Evolutionary conservation across 1,140 invertebrate genomes (phyloP), one percentile per base, ranked within the genome.

Genomic region (Octopus bimaculoides): DNA sequence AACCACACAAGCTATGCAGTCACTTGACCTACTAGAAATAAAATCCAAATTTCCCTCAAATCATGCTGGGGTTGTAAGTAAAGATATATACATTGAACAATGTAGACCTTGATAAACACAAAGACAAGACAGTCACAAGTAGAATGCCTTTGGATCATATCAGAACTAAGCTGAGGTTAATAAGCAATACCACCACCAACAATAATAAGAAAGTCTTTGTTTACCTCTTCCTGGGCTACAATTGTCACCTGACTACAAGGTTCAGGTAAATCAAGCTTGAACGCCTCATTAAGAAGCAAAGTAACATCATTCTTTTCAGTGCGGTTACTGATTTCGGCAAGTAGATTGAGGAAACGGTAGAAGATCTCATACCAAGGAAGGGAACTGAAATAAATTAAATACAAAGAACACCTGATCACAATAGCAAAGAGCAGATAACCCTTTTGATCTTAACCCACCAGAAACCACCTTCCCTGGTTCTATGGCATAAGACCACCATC

Each of bases 281-380:
- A 94, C 52, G 94, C 91, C 84, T 92, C 91, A 82, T 93, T 90
- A 71, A 96, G 90, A 88, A 95, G 94, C 81, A 91, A 89, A 81
- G 91, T 91, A 79, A 94, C 85, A 85, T 92, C 90, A 84, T 91
- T 88, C 61, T 86, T 83, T 55, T 87, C 86, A 52, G 91, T 84
- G 83, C 91, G 85, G 83, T 91, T 91, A 73, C 91, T 92, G 80
- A 94, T 89, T 77, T 93, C 92, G 71, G 93, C 91, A 82, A 93
- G 91, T 79, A 91, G 89, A 88, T 94, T 89, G n/a, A 92, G 86
- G 41, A 92, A 81, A 77, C 95, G 96, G 88, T 97, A 96, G 92
- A 98, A 98, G 84, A 94, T 94, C 91, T 98, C 96, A 90, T 97
- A 97, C 97, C 97, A 98, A 82, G 97, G 96, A 83, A 98, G 91